Base-by-base conservation (phyloP, 37 sponge, comb jelly and placozoan species). In the Lycopodina hypogea region DNA sequence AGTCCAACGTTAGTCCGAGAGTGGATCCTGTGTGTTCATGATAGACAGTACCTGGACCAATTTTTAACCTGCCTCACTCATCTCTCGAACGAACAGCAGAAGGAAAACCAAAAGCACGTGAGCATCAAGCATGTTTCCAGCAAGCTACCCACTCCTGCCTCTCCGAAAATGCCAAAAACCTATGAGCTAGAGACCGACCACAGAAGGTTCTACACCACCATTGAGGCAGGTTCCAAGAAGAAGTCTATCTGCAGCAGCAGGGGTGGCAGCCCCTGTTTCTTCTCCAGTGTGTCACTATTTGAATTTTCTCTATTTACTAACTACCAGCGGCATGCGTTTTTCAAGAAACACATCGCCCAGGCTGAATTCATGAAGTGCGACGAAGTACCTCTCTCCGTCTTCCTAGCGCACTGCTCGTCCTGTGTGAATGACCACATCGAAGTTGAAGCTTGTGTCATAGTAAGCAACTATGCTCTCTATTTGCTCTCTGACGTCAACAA, bases 401-500 rank as follows among this genome's bases (percentile, higher is more conserved):
- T 78, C 26, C 68, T 78, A 8, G 74, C 83, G 0, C 73, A 74
- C 42, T 88, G 78, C 36, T 63, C 74, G 21, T 36, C 56, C 41
- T 63, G 64, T 7, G 17, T 15, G 0, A 35, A 29, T 37, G 69
- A 68, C 1, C n/a, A 53, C 23, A 19, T 35, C n/a, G 83, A 88
- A 18, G 50, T 88, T 38, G 83, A 88, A 36, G 67, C 57, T 29
- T 88, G 71, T 65, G 79, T 88, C 7, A 38, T 82, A 19, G 61
- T 42, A 33, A 88, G 88, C 42, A 82, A 78, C 58, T 82, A 82
- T 65, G 88, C 83, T 26, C 11, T 88, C 33, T 88, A 88, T 64
- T 24, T 88, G 0, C 75, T 88, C 23, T 72, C 88, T 2, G 83
- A 82, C 52, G 30, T 72, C 3, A 74, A 88, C 6, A 61, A 71